Evolutionary conservation across 2,113 vertebrate species (phyloP).

Genomic region (Muntiacus muntjak): DNA sequence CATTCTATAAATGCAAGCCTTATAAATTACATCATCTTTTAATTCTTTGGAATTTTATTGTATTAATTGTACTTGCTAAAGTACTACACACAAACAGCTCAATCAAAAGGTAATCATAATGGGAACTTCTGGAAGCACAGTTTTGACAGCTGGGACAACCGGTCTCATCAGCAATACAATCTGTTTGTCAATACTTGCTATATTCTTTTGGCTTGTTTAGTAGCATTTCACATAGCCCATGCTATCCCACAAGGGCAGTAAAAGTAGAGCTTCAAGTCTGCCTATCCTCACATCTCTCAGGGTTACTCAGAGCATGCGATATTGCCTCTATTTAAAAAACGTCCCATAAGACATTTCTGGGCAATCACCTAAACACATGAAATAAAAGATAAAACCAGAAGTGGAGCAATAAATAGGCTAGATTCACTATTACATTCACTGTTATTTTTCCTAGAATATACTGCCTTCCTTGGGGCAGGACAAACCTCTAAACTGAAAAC

Average conservation of each 20-base stretch:
- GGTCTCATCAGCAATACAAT: background rate
- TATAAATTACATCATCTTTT: background rate
- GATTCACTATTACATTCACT: background rate
- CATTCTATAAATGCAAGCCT: background rate
- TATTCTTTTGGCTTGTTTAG: background rate
- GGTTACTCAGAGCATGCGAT: background rate
- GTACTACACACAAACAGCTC: background rate
- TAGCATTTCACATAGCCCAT: background rate
- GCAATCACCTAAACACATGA: background rate
- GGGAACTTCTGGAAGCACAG: background rate
- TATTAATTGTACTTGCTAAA: background rate
- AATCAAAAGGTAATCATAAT: constrained; percentile 2
- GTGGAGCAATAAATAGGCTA: background rate
- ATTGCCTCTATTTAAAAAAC: background rate
- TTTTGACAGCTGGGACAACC: background rate
- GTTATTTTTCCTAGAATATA: background rate
- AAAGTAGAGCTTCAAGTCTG: background rate
- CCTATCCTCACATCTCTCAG: background rate
- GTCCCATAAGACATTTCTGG: background rate
- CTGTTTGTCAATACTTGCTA: background rate
- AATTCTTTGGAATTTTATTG: constrained; percentile 12
- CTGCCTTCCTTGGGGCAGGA: background rate
- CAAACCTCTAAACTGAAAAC: background rate
- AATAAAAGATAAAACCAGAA: constrained; percentile 23
- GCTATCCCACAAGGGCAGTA: background rate